phyloP scores from a whole-genome alignment of 2,797 vertebrate genomes.

The Brachyalestes nurse region DNA sequence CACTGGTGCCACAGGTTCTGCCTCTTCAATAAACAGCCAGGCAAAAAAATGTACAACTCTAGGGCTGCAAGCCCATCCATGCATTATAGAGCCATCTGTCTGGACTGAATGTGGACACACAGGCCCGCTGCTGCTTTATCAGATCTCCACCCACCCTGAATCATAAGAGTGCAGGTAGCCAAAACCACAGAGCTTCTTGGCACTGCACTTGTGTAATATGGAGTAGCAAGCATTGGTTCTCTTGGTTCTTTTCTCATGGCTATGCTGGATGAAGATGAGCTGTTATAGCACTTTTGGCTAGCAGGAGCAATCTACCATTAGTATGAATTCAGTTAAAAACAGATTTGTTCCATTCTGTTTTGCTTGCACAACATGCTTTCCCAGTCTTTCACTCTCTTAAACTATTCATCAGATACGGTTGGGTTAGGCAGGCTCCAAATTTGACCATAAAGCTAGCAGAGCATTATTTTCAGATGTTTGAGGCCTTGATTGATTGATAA shows the following conservation, averaged over 20 bases:
- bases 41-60: conserved; percentile 57
- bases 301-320: background rate
- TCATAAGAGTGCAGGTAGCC: background rate
- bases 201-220: background rate
- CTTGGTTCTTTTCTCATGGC: background rate
- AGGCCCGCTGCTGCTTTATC: conserved; percentile 54
- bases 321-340: too few relatives aligned
- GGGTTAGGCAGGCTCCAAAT: too few relatives aligned
- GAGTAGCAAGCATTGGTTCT: background rate
- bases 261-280: background rate
- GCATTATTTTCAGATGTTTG: too few relatives aligned
- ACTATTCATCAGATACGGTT: too few relatives aligned
- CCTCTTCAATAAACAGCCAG: conserved; percentile 38
- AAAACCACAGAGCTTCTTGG: conserved; percentile 2
- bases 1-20: conserved; percentile 41
- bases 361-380: too few relatives aligned
- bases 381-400: too few relatives aligned
- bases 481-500: too few relatives aligned
- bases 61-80: conserved; percentile 61
- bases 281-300: conserved; percentile 6
- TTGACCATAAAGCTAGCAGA: too few relatives aligned
- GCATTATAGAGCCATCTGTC: conserved; percentile 68
- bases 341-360: too few relatives aligned
- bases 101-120: conserved; percentile 62
- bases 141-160: conserved; percentile 57